A percentile compares a stretch with the other conserved stretches of the same genome.
Evolutionary conservation across 2,888 invertebrate genomes (phyloP).

Genomic region (Brenthis ino): DNA sequence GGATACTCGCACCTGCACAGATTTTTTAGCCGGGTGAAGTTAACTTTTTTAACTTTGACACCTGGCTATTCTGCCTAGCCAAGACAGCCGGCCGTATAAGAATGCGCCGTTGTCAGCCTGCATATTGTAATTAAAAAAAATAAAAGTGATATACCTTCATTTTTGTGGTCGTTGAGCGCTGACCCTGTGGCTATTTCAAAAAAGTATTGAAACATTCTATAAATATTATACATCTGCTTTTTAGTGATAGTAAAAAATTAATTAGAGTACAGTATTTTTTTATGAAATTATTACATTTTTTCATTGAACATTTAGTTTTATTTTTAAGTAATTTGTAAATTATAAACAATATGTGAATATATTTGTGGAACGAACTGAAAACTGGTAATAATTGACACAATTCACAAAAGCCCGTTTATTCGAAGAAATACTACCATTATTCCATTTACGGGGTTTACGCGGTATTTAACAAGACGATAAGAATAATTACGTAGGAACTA

Average conservation of each 20-base stretch:
- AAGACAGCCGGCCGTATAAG: constrained; percentile 56
- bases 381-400: constrained; percentile 29
- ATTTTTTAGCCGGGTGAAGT: constrained; percentile 73
- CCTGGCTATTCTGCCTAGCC: constrained; percentile 69
- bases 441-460: constrained; percentile 28
- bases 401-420: constrained; percentile 22
- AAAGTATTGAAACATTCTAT: constrained; percentile 44
- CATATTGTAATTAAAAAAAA: constrained; percentile 55
- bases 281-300: neutral
- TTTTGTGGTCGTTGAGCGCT: constrained; percentile 50
- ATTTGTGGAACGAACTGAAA: constrained; percentile 19
- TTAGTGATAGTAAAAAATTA: constrained; percentile 8
- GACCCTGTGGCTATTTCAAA: constrained; percentile 48
- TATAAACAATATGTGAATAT: constrained; percentile 5
- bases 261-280: constrained; percentile 6
- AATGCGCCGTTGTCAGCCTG: constrained; percentile 46
- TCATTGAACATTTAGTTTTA: neutral
- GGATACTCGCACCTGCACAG: constrained; percentile 69
- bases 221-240: constrained; percentile 45
- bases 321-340: constrained; percentile 10
- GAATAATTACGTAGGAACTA: constrained; percentile 21
- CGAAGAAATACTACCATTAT: constrained; percentile 27
- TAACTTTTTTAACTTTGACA: constrained; percentile 65
- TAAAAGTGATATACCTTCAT: constrained; percentile 38
- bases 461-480: constrained; percentile 24